These are phyloP conservation scores for Darevskia mixta DNA, from an alignment of 2,797 vertebrate species.

Conservation along the genomic window DNA sequence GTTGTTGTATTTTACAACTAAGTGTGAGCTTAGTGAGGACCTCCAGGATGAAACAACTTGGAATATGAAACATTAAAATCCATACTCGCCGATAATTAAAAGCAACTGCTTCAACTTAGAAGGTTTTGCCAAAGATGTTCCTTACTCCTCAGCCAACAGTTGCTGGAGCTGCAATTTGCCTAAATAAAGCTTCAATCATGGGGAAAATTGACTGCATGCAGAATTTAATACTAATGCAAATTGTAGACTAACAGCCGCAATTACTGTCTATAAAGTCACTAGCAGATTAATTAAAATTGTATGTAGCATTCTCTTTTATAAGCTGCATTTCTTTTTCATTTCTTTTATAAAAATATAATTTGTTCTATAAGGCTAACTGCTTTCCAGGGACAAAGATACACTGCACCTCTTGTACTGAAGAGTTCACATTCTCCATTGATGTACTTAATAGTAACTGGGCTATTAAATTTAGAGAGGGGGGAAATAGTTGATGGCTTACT, in stretches of 20 bases:
- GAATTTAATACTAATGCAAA: slow-evolving; percentile 22
- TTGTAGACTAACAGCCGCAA: slow-evolving; percentile 18
- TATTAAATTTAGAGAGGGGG: neutral
- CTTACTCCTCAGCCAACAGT: neutral
- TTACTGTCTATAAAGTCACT: slow-evolving; percentile 11
- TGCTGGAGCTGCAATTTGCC: neutral
- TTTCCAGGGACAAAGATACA: neutral
- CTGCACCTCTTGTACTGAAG: neutral
- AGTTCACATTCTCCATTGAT: neutral
- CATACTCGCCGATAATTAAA: neutral
- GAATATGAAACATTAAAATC: neutral
- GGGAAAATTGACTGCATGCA: slow-evolving; percentile 16
- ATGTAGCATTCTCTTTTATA: slow-evolving; percentile 6
- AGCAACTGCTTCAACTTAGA: neutral
- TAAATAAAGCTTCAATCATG: slow-evolving; percentile 12
- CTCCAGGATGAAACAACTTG: neutral
- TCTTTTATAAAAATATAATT: neutral
- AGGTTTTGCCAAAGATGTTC: neutral
- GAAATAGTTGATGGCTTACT: neutral
- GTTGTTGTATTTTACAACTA: neutral
- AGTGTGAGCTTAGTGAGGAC: neutral
- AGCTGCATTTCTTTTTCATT: neutral
- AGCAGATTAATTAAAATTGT: slow-evolving; percentile 18
- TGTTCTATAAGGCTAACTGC: neutral
- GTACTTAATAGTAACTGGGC: neutral